Percentiles rank a stretch among this genome's conserved stretches.
Conservation (phyloP, 2,113 vertebrate genomes). For the Lepus americanus region DNA sequence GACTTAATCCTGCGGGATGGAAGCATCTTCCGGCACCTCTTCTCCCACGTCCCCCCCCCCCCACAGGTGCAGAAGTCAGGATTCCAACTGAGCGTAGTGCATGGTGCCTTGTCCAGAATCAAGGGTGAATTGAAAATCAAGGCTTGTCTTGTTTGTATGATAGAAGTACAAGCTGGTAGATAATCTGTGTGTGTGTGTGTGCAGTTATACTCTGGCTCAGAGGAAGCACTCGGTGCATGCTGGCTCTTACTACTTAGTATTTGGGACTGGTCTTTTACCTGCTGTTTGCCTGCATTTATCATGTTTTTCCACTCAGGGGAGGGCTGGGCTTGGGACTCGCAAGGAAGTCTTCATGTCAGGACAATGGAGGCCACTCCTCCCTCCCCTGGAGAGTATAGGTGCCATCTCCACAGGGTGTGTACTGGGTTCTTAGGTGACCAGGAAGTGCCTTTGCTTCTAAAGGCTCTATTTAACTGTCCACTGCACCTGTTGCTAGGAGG, state of each 20-base stretch:
- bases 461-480: neutral
- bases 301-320: neutral
- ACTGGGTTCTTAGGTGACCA: neutral
- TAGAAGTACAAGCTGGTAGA: neutral
- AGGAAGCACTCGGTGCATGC: rapidly evolving
- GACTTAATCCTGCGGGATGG: neutral
- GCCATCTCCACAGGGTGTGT: too few species aligned
- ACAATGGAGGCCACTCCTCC: neutral
- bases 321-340: neutral
- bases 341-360: neutral
- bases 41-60: too few species aligned
- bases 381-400: neutral
- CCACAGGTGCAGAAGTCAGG: neutral
- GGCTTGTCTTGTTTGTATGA: neutral
- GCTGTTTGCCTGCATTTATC: too few species aligned
- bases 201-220: too few species aligned
- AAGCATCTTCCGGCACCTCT: neutral
- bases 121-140: neutral
- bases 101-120: neutral
- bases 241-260: neutral
- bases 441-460: neutral
- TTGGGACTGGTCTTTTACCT: neutral
- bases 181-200: neutral
- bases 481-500: neutral
- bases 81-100: rapidly evolving